Evolutionary conservation across 2,113 vertebrate species (phyloP).

Genomic region (Rhinolophus sinicus): DNA sequence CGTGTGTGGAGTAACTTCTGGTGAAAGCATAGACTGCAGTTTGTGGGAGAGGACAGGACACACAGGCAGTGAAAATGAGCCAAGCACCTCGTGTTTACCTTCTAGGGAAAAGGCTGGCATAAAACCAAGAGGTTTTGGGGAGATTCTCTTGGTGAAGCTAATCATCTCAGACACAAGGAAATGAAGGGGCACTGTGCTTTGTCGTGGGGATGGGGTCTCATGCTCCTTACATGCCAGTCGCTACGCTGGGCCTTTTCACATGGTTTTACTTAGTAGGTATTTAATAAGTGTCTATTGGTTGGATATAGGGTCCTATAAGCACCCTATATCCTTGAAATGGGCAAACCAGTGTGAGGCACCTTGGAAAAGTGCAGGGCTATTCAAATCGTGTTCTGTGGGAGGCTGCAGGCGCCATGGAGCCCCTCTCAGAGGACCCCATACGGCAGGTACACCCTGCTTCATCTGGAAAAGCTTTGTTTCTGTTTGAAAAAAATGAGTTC

Average conservation of each 20-base stretch:
- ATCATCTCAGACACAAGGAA: background rate
- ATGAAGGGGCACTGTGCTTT: background rate
- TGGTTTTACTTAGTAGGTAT: background rate
- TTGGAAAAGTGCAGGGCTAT: background rate
- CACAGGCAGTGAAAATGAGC: background rate
- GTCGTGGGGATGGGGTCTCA: background rate
- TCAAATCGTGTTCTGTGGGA: background rate
- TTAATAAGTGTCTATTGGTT: background rate
- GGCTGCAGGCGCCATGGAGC: no score
- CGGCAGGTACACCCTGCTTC: background rate
- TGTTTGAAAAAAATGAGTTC: background rate
- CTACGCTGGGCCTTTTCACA: background rate
- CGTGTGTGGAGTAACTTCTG: background rate
- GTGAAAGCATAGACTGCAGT: background rate
- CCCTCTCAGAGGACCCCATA: background rate
- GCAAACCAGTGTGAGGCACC: background rate
- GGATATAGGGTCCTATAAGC: background rate
- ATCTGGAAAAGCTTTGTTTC: background rate
- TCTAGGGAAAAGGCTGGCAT: background rate
- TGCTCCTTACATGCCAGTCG: background rate
- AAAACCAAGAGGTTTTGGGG: background rate
- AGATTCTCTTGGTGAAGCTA: background rate
- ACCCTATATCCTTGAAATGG: no score
- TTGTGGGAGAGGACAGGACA: background rate
- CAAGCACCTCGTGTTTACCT: background rate